These are phyloP conservation scores for Montipora capricornis DNA, from an alignment of 64 coral and sea anemone species.

Conservation along the genomic window DNA sequence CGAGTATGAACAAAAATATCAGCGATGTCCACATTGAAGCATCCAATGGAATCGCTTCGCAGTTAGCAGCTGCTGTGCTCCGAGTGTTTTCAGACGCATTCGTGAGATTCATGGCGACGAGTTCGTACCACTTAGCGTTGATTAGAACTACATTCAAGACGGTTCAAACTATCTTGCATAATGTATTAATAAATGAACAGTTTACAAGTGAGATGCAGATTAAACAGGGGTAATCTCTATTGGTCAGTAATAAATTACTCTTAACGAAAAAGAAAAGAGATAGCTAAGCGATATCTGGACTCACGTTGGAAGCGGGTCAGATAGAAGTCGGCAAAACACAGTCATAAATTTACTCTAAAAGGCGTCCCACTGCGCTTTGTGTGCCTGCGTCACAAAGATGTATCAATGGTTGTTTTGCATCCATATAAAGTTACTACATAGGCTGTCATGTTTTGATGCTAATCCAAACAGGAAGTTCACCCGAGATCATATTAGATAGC, in stretches of 20 bases:
- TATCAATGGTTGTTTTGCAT: neutral
- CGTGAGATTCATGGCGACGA: neutral
- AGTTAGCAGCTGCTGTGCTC: neutral
- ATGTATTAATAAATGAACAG: neutral
- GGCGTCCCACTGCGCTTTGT: too few species aligned
- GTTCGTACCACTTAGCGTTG: neutral
- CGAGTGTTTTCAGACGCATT: neutral
- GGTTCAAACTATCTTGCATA: neutral
- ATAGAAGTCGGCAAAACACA: neutral
- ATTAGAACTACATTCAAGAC: neutral
- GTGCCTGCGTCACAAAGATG: neutral
- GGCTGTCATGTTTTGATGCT: conserved; percentile 21
- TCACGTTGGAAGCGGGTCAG: neutral
- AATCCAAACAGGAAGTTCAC: conserved; percentile 43
- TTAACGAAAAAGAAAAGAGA: neutral
- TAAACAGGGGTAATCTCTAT: neutral
- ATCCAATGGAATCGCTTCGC: neutral
- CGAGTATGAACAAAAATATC: conserved; percentile 69
- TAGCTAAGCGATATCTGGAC: neutral
- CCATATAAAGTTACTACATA: neutral
- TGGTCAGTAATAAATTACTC: neutral
- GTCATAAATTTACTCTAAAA: neutral
- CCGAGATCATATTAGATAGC: neutral
- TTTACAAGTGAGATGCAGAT: neutral
- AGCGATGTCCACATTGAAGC: conserved; percentile 56